Conservation (phyloP, 2,113 vertebrate species). For the Hyaena hyaena region DNA sequence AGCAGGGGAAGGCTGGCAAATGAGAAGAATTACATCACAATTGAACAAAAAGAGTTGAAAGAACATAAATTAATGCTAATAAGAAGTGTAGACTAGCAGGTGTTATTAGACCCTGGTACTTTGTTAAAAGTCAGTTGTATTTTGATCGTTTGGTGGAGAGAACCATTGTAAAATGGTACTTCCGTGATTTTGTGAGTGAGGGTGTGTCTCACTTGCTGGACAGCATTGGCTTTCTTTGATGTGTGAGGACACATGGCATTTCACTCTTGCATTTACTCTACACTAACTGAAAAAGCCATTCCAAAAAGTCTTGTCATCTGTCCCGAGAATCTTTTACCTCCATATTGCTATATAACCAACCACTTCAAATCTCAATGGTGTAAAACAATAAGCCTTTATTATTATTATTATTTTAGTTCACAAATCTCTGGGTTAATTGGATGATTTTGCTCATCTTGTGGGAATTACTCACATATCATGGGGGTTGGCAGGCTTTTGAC, state of each 20-base stretch:
- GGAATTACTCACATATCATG: not conserved
- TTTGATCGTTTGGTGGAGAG: slow-evolving; percentile 14
- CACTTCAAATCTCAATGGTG: not conserved
- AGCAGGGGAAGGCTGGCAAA: not conserved
- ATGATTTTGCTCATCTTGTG: not conserved
- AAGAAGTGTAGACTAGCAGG: not conserved
- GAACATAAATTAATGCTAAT: slow-evolving; percentile 32
- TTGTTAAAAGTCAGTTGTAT: slow-evolving; percentile 8
- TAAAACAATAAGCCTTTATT: not conserved
- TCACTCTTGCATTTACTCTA: not conserved
- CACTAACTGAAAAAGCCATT: not conserved
- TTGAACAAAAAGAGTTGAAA: slow-evolving; percentile 29
- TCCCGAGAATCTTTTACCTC: not conserved
- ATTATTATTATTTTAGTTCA: not conserved
- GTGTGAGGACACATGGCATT: not conserved
- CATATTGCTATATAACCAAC: not conserved
- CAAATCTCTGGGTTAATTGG: not conserved
- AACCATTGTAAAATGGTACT: not conserved
- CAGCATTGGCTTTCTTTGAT: not conserved
- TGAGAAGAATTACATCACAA: not conserved
- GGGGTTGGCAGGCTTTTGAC: not conserved
- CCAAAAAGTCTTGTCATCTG: not conserved
- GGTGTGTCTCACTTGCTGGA: not conserved
- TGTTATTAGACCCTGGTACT: not conserved
- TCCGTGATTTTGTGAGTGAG: not conserved